Evolutionary conservation across 2,113 vertebrate genomes (phyloP), one percentile per base, ranked within the genome.

Genomic region (Peromyscus maniculatus): DNA sequence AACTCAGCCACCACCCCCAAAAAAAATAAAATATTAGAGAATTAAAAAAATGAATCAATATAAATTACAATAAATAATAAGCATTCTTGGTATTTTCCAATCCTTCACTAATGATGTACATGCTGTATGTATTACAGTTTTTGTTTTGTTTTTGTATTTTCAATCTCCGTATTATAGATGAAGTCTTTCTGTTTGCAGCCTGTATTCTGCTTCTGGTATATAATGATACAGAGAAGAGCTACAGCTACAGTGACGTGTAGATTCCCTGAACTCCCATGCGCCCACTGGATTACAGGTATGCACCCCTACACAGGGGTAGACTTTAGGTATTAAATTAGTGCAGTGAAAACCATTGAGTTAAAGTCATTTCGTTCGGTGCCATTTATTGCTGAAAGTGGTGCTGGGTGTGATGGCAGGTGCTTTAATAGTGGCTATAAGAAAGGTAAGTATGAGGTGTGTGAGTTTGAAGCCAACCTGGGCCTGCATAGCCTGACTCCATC

Each of bases 11-110:
- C 10, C 52, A 3, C 17, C n/a, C n/a, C 69, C 2, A 2, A 28
- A 33, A 71, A 19, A n/a, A 74, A 39, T 74, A 22, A 39, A 43
- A 4, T 75, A 19, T 75, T 84, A 64, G 57, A 64, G n/a, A 64
- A 84, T 62, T 28, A n/a, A 84, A 13, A 64, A 84, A 84, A 90
- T 74, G 26, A 94, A 96, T 69, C 19, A 93, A 94, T 90, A 16
- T 84, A 33, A 90, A 94, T 86, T 75, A 26, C 21, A 96, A n/a
- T 22, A 95, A 84, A 64, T 78, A 31, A 46, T 74, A 22, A 75
- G 7, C 0, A 71, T 55, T 79, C 13, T 39, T 26, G 33, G 19
- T 67, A 75, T 46, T 87, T 83, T 74, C 69, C 93, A 79, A 74
- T 59, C 87, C 2, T n/a, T 89, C 8, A 75, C 28, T 78, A 59